Conservation (phyloP, 2,888 invertebrate genomes). For the Athalia cordata region DNA sequence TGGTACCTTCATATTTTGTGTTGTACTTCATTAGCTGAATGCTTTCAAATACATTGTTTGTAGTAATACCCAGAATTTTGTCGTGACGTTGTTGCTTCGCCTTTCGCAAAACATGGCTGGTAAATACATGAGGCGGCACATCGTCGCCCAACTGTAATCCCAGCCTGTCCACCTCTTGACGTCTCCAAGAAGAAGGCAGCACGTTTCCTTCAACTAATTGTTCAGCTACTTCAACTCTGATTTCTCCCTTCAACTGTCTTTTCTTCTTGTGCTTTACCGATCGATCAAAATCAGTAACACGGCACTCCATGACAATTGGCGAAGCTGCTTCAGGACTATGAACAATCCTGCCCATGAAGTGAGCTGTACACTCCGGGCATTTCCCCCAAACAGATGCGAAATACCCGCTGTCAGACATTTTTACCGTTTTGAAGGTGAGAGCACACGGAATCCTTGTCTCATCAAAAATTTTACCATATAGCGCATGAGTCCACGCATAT, state of each 20-base stretch:
- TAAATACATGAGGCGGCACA: slow-evolving; percentile 6
- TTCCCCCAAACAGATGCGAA: neutral
- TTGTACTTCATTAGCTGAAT: neutral
- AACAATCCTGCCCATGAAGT: neutral
- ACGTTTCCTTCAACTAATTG: slow-evolving; percentile 8
- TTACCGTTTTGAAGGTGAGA: slow-evolving; percentile 1
- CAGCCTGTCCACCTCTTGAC: slow-evolving; percentile 8
- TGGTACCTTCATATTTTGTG: neutral
- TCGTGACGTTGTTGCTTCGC: slow-evolving; percentile 20
- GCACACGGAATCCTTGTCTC: neutral
- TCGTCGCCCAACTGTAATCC: slow-evolving; percentile 8
- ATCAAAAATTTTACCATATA: slow-evolving; percentile 1
- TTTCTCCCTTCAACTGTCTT: neutral
- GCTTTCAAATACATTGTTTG: slow-evolving; percentile 11
- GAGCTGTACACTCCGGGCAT: neutral
- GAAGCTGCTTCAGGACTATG: neutral
- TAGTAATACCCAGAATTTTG: slow-evolving; percentile 11
- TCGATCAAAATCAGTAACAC: neutral
- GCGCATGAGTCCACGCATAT: neutral
- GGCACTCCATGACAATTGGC: slow-evolving; percentile 8
- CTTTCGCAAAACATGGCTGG: slow-evolving; percentile 12
- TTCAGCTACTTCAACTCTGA: neutral
- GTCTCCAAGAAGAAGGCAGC: neutral
- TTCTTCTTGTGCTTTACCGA: slow-evolving; percentile 4
- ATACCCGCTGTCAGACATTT: slow-evolving; percentile 3